Evolutionary conservation across 2,797 vertebrate species (phyloP).

Genomic region (Coluber constrictor): DNA sequence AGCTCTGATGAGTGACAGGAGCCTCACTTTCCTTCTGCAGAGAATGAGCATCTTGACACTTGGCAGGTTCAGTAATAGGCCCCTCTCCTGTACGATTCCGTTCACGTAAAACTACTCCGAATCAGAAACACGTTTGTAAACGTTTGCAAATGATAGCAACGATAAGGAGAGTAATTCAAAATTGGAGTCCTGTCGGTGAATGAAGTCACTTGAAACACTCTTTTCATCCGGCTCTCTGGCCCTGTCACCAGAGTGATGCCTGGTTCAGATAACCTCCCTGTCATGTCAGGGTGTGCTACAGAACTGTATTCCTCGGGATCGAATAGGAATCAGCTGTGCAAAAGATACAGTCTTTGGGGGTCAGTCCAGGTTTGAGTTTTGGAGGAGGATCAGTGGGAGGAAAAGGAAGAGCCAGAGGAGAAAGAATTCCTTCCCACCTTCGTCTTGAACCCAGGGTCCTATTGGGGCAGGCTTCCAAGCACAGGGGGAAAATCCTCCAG

Average conservation of each 20-base stretch:
- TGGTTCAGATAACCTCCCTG: background rate
- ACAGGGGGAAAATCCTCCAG: background rate
- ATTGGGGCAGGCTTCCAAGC: background rate
- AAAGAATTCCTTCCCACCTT: too few species aligned
- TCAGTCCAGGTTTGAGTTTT: background rate
- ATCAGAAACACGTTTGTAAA: background rate
- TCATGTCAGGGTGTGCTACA: background rate
- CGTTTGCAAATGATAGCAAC: rapidly evolving
- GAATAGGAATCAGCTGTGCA: background rate
- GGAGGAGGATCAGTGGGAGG: too few species aligned
- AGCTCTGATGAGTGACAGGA: background rate
- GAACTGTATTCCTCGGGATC: too few species aligned
- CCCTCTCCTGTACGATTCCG: background rate
- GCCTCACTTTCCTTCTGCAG: background rate
- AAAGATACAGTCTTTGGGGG: too few species aligned
- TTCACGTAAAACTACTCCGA: background rate
- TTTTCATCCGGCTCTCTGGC: background rate
- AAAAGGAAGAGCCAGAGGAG: too few species aligned
- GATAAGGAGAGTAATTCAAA: background rate
- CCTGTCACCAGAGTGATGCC: background rate
- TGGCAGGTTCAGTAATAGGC: background rate
- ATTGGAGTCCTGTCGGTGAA: background rate
- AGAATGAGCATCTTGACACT: too few species aligned
- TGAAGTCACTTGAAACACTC: background rate
- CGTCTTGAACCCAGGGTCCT: background rate